phyloP scores from a whole-genome alignment of 1,140 invertebrate genomes.

The Musca vetustissima region DNA sequence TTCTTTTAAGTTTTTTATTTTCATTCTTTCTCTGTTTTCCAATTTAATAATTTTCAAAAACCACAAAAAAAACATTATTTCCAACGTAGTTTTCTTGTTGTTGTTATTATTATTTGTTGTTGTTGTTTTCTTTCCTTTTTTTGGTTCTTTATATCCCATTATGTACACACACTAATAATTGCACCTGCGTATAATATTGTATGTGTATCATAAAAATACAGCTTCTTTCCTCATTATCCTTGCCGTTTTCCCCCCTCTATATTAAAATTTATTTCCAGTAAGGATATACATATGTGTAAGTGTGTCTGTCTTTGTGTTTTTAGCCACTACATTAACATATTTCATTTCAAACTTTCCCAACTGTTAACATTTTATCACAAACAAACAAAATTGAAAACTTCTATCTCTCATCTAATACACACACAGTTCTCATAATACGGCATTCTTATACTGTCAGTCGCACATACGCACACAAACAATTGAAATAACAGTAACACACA shows the following conservation, averaged over 20 bases:
- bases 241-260: no score
- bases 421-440: no score
- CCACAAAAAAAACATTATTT: no score
- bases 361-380: no score
- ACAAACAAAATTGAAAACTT: not conserved
- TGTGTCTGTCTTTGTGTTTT: not conserved
- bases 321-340: constrained; percentile 7
- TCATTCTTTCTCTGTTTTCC: no score
- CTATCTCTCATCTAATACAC: no score
- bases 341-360: constrained; percentile 1
- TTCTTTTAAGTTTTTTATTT: no score
- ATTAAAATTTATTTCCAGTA: not conserved
- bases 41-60: not conserved
- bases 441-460: not conserved
- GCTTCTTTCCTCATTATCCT: no score
- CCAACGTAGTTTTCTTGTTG: no score
- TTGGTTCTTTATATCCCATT: constrained; percentile 19
- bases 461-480: not conserved
- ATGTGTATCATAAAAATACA: not conserved
- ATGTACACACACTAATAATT: constrained; percentile 33
- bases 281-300: not conserved
- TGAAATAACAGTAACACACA: no score
- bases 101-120: not conserved
- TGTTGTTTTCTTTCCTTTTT: not conserved
- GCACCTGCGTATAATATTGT: constrained; percentile 32